Percentiles rank a stretch among this genome's conserved stretches.
phyloP scores from a whole-genome alignment of 2,113 vertebrate genomes.

The Aegithalos caudatus region DNA sequence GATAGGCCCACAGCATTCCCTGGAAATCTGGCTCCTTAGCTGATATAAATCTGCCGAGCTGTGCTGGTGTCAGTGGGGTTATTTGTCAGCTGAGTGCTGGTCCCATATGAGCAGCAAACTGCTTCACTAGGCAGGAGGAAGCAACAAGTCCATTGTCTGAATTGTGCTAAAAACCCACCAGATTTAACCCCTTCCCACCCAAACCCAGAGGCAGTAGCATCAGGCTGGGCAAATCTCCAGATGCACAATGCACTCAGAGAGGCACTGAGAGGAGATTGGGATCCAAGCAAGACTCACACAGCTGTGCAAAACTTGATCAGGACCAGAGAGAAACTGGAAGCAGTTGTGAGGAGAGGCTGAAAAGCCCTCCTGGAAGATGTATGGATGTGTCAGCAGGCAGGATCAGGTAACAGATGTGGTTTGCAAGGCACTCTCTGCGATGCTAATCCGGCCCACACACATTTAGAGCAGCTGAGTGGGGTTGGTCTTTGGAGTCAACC shows the following conservation, averaged over 20 bases:
- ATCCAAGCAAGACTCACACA: not conserved
- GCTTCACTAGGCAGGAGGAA: not conserved
- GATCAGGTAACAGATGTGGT: not conserved
- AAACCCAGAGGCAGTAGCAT: not conserved
- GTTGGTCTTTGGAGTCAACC: not conserved
- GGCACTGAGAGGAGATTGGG: not conserved
- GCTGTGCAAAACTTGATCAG: not conserved
- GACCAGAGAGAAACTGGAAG: not conserved
- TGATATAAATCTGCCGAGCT: not conserved
- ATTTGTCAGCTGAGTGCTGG: not conserved
- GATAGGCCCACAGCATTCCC: not conserved
- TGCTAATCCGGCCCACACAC: not conserved
- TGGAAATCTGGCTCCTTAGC: not conserved
- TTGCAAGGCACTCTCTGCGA: not conserved
- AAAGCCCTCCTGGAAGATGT: not conserved
- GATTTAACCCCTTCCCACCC: not conserved
- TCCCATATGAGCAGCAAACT: not conserved
- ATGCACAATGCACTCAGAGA: not conserved
- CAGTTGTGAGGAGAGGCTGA: not conserved
- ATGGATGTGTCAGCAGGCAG: not conserved
- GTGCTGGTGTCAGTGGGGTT: not conserved
- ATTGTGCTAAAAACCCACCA: not conserved
- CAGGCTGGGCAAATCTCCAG: not conserved
- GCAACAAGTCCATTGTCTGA: not conserved
- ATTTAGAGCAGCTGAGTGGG: not conserved